phyloP scores from a whole-genome alignment of 2,888 invertebrate species.

The Thymelicus acteon region DNA sequence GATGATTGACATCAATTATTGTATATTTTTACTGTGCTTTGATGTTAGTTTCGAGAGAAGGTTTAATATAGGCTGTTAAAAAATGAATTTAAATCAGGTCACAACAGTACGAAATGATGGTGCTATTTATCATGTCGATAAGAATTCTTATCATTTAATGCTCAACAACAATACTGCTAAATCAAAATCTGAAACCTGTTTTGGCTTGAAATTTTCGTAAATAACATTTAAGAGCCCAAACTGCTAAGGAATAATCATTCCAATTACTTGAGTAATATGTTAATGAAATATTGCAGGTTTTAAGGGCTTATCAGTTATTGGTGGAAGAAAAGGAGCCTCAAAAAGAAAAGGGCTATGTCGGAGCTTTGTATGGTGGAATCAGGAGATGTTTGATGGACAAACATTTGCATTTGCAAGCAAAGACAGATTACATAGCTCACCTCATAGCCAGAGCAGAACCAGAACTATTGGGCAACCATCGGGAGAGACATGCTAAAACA shows the following conservation, averaged over 20 bases:
- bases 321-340: conserved; percentile 93
- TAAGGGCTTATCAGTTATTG: conserved; percentile 93
- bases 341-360: conserved; percentile 95
- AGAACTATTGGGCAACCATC: conserved; percentile 93
- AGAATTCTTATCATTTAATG: conserved; percentile 21
- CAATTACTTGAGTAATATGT: background rate
- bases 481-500: conserved; percentile 98
- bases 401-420: conserved; percentile 94
- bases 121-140: conserved; percentile 41
- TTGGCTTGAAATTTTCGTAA: background rate
- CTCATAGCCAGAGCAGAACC: conserved; percentile 96
- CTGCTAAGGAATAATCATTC: too few species aligned
- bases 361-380: conserved; percentile 93
- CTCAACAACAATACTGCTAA: background rate
- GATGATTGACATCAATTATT: too few species aligned
- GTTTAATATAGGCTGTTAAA: too few species aligned
- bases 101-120: background rate
- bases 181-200: conserved; percentile 10
- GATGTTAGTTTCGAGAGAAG: too few species aligned
- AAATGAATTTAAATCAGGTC: background rate
- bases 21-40: too few species aligned
- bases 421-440: conserved; percentile 94
- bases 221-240: too few species aligned
- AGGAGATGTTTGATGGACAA: conserved; percentile 93
- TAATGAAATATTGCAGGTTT: conserved; percentile 69